Percentiles rank a stretch among this genome's conserved stretches.
phyloP scores from a whole-genome alignment of 1,140 invertebrate genomes.

The Heterodera carotae region DNA sequence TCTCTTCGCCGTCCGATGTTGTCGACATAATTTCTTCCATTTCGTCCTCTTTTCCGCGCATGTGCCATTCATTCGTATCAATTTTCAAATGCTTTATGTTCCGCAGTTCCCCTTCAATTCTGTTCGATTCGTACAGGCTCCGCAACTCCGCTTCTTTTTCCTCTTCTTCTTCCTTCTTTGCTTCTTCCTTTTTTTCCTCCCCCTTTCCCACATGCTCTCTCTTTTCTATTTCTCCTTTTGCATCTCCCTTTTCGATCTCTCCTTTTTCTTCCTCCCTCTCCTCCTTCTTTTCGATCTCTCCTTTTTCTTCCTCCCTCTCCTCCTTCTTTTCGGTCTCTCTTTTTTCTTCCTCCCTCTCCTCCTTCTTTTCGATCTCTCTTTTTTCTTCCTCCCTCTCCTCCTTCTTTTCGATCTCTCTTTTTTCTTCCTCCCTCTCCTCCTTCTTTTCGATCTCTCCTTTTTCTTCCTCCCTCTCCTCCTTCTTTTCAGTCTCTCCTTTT shows the following conservation, averaged over 20 bases:
- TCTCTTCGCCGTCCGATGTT: conserved; percentile 14
- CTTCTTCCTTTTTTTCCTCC: neutral
- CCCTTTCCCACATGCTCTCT: neutral
- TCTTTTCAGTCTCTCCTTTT: neutral
- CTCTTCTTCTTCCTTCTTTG: neutral
- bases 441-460: neutral
- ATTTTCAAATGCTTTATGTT: conserved; percentile 15
- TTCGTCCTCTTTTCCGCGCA: neutral
- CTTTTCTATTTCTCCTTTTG: conserved; percentile 1
- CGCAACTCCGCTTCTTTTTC: conserved; percentile 9
- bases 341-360: neutral
- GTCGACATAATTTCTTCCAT: conserved; percentile 27
- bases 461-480: neutral
- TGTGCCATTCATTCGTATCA: neutral
- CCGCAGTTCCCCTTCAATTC: neutral
- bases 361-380: neutral
- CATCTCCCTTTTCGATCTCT: neutral
- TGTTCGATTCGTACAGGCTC: neutral
- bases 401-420: too few species aligned
- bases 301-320: neutral
- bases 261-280: conserved; percentile 1
- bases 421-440: neutral
- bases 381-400: too few species aligned
- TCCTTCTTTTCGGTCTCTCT: neutral
- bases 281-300: neutral